Base-by-base conservation (phyloP, 2,797 vertebrate genomes). In the Hapalemur alaotrensis region DNA sequence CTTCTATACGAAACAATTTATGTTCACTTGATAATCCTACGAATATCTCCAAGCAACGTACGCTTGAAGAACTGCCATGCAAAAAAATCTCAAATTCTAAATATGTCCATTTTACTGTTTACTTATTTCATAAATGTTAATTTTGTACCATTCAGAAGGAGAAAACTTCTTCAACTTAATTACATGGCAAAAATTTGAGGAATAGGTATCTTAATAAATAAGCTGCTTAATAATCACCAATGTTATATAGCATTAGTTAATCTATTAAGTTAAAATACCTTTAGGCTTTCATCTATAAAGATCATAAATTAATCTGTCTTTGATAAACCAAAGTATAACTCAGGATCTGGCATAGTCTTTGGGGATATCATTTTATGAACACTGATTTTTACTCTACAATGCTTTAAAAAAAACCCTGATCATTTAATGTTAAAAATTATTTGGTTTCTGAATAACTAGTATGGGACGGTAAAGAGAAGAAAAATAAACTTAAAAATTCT, bases 401-500 rank as follows among this genome's bases (percentile, higher is more conserved):
- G 14, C 63, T 88, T 59, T 65, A 17, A 8, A 17, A 18, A 57
- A 57, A 78, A 84, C 18, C 20, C 30, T 91, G 35, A 57, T 88
- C 15, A 89, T n/a, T 38, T 92, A 38, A 89, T 41, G 10, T 86
- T 92, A 81, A 89, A 25, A 81, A 50, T 76, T 65, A 89, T 57
- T 83, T 85, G 4, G 14, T 57, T 94, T 93, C 43, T 89, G 52
- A 94, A 70, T 85, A 93, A 76, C 14, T 35, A 83, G 5, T 52
- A 88, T 46, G 17, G 30, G 57, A 91, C 96, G 7, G 11, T 61
- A 88, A 80, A 89, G 20, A 67, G n/a, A 96, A 86, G 70, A 94
- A 83, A 79, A 90, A 70, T 78, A 95, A 92, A 63, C 59, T 23
- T 94, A 83, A 69, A 87, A 97, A 96, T 11, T 91, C 99, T 98